Evolutionary conservation across 2,797 vertebrate species (phyloP).

Genomic region (Alca torda): DNA sequence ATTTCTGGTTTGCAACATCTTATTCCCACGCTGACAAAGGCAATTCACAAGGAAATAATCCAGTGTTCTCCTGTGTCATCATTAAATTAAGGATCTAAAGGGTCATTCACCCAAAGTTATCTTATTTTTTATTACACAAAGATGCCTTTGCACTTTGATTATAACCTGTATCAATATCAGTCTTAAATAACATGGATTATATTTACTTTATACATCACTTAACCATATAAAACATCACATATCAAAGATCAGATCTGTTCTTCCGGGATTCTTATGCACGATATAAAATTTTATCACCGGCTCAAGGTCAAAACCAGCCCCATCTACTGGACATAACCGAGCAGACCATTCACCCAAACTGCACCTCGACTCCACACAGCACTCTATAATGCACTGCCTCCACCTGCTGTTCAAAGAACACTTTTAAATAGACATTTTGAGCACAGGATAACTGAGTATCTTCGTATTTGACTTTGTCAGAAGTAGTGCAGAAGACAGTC

Average conservation of each 20-base stretch:
- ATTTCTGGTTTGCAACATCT: not conserved
- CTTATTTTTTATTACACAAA: not conserved
- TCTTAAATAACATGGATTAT: not conserved
- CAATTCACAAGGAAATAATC: not conserved
- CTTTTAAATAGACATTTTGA: no score
- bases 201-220: not conserved
- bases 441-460: not conserved
- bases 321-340: not conserved
- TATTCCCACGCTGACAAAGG: not conserved
- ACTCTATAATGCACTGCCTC: not conserved
- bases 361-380: rapidly evolving
- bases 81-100: not conserved
- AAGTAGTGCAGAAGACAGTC: not conserved
- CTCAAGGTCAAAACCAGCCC: not conserved
- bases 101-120: not conserved
- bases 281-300: not conserved
- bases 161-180: not conserved
- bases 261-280: not conserved
- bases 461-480: not conserved
- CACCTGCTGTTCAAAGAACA: not conserved
- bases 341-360: rapidly evolving
- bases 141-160: not conserved
- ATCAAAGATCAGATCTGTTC: not conserved
- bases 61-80: not conserved
- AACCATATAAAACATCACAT: not conserved